Conservation (phyloP, 2,888 invertebrate species). For the Pandemis cinnamomeana region DNA sequence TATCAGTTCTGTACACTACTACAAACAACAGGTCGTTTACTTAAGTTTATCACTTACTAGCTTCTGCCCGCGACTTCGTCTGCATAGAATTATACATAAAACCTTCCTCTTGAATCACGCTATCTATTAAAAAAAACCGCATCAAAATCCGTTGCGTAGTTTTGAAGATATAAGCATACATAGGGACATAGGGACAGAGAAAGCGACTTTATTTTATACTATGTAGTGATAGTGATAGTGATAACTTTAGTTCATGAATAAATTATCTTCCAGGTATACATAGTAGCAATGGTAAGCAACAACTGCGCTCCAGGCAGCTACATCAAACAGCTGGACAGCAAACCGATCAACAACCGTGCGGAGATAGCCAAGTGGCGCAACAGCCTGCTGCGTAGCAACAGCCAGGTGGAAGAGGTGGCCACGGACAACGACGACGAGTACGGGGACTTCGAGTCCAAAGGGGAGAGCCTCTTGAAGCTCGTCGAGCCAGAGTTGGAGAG, state of each 20-base stretch:
- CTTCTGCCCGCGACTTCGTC: too few relatives aligned
- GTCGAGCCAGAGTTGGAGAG: constrained; percentile 97
- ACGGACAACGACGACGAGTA: constrained; percentile 84
- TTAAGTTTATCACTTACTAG: too few relatives aligned
- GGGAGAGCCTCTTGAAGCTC: constrained; percentile 93
- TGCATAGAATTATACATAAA: too few relatives aligned
- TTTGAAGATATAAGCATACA: too few relatives aligned
- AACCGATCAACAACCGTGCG: constrained; percentile 71
- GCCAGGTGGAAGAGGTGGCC: constrained; percentile 67
- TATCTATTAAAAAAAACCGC: too few relatives aligned
- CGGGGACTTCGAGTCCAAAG: constrained; percentile 90
- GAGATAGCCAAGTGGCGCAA: constrained; percentile 77
- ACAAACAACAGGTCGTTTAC: too few relatives aligned
- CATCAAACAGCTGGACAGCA: constrained; percentile 77
- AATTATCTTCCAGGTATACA: constrained; percentile 89
- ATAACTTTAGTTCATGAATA: background rate
- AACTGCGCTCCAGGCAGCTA: constrained; percentile 87
- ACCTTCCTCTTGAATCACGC: too few relatives aligned
- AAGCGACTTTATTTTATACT: too few relatives aligned
- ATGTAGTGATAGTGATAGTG: too few relatives aligned
- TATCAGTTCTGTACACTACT: too few relatives aligned
- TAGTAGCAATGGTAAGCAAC: constrained; percentile 95
- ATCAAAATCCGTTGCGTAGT: too few relatives aligned
- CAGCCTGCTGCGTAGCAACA: constrained; percentile 65
- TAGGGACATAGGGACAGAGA: too few relatives aligned